Evolutionary conservation across 2,797 vertebrate species (phyloP).

Genomic region (Tiaroga cobitis): DNA sequence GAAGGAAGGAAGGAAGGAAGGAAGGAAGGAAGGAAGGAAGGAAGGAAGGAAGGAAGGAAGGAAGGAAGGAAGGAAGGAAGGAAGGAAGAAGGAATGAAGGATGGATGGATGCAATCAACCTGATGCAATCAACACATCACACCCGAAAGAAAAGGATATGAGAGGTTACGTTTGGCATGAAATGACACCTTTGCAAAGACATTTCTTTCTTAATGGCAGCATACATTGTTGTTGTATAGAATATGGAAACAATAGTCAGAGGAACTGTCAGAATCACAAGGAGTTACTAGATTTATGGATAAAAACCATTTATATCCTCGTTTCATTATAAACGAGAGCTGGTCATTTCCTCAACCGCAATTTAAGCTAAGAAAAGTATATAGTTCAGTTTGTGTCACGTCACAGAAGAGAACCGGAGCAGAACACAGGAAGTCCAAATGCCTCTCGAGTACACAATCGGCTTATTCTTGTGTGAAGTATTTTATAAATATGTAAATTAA

Average conservation of each 20-base stretch:
- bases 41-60: background rate
- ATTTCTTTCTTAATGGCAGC: conserved; percentile 30
- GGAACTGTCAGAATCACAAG: background rate
- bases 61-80: background rate
- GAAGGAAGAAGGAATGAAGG: too few species aligned
- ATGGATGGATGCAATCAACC: too few species aligned
- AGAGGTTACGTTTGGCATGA: background rate
- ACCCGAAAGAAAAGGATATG: conserved; percentile 31
- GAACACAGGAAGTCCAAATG: background rate
- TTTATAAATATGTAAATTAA: background rate
- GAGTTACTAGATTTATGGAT: background rate
- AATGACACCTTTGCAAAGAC: conserved; percentile 35
- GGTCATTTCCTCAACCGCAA: background rate
- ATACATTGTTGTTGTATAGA: conserved; percentile 36
- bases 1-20: background rate
- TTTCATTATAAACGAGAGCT: background rate
- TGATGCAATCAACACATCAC: conserved; percentile 43
- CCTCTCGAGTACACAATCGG: background rate
- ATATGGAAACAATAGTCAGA: background rate
- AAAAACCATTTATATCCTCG: background rate
- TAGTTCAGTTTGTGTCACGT: background rate
- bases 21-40: background rate
- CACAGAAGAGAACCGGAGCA: background rate
- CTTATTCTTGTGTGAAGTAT: background rate
- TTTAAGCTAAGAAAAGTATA: background rate